These are phyloP conservation scores for Brachyrhaphis roseni DNA, from an alignment of 2,797 vertebrate species.

Conservation along the genomic window DNA sequence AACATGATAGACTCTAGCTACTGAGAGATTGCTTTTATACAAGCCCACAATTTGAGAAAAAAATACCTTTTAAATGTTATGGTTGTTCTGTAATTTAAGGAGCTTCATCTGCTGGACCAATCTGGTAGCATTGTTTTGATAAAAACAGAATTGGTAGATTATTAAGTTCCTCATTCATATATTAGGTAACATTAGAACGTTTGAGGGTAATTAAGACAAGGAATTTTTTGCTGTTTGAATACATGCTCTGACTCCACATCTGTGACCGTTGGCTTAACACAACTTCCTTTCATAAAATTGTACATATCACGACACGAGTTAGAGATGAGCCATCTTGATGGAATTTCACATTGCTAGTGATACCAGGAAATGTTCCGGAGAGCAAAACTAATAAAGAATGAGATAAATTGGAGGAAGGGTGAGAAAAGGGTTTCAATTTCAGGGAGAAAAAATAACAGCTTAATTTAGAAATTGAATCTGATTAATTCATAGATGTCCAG, in stretches of 20 bases:
- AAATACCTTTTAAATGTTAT: not conserved
- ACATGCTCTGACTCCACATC: not conserved
- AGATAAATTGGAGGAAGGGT: conserved; percentile 16
- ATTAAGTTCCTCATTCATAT: not conserved
- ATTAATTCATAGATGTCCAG: not conserved
- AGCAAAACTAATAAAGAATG: conserved; percentile 26
- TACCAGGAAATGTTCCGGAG: conserved; percentile 36
- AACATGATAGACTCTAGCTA: not conserved
- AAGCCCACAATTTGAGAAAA: not conserved
- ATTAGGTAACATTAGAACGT: not conserved
- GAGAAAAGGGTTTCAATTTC: conserved; percentile 26
- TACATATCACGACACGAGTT: conserved; percentile 30
- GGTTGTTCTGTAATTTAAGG: conserved; percentile 16
- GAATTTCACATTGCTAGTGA: conserved; percentile 46
- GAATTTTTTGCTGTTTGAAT: not conserved
- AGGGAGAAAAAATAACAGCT: not conserved
- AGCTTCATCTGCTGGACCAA: conserved; percentile 46
- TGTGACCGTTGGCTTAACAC: conserved; percentile 14
- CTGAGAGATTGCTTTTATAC: not conserved
- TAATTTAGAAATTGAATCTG: not conserved
- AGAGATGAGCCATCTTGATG: conserved; percentile 34
- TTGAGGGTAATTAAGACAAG: not conserved
- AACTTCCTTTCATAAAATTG: conserved; percentile 28
- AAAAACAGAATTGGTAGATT: not conserved
- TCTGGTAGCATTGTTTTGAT: not conserved